Percentiles rank a stretch among this genome's conserved stretches.
These are phyloP conservation scores for Sesamia nonagrioides DNA, from an alignment of 1,140 invertebrate genomes.

Conservation along the genomic window DNA sequence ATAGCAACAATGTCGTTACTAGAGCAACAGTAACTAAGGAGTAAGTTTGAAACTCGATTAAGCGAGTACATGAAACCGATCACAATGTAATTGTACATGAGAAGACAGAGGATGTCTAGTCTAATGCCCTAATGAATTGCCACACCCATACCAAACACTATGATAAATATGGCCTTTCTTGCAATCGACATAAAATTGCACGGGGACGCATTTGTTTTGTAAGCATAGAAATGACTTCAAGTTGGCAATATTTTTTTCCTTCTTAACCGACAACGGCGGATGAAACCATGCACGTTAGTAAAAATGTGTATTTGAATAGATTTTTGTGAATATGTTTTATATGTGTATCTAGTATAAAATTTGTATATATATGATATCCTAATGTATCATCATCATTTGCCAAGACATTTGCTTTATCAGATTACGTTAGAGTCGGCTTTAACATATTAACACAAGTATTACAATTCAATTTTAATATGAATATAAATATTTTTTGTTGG, in stretches of 20 bases:
- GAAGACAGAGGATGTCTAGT: not conserved
- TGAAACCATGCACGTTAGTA: too few relatives aligned
- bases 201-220: not conserved
- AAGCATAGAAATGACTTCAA: not conserved
- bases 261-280: not conserved
- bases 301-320: too few relatives aligned
- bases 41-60: slow-evolving; percentile 14
- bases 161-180: not conserved
- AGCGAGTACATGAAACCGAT: slow-evolving; percentile 13
- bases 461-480: too few relatives aligned
- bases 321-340: too few relatives aligned
- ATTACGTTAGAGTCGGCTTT: too few relatives aligned
- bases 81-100: not conserved
- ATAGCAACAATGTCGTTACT: not conserved
- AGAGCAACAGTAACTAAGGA: not conserved
- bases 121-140: not conserved
- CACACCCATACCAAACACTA: not conserved
- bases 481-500: too few relatives aligned
- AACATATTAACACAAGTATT: too few relatives aligned
- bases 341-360: too few relatives aligned
- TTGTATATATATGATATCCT: too few relatives aligned
- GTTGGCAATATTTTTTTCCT: not conserved
- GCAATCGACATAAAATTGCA: not conserved
- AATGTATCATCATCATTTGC: too few relatives aligned
- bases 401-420: too few relatives aligned